These are phyloP conservation scores for Drosophila nr. fundita DNA, from an alignment of 2,888 invertebrate species.

Conservation along the genomic window DNA sequence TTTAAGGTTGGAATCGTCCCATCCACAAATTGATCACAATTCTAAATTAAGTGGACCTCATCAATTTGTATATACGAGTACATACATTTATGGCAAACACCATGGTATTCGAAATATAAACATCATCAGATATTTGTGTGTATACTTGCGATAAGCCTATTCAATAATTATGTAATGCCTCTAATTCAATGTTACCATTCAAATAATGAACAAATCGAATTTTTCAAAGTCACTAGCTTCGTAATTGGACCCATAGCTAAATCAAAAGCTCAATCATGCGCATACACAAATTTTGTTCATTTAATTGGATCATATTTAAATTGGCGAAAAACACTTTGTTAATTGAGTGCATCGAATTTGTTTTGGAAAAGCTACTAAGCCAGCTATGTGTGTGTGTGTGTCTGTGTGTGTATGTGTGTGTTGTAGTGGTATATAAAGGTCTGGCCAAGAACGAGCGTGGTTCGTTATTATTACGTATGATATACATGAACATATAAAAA, in stretches of 20 bases:
- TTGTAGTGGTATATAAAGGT: background rate
- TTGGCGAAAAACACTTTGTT: constrained; percentile 28
- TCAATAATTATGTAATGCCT: constrained; percentile 17
- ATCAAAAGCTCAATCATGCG: constrained; percentile 51
- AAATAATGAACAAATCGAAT: constrained; percentile 23
- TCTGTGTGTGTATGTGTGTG: background rate
- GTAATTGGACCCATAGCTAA: constrained; percentile 37
- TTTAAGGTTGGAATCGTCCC: constrained; percentile 15
- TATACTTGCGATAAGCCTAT: constrained; percentile 2
- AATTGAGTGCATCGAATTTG: constrained; percentile 33
- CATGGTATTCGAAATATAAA: background rate
- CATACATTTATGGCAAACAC: background rate
- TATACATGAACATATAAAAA: background rate
- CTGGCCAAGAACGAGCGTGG: background rate
- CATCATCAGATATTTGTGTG: background rate
- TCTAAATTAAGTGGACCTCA: background rate
- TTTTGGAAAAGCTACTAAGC: constrained; percentile 5
- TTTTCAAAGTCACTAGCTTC: constrained; percentile 11
- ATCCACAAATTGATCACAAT: constrained; percentile 37
- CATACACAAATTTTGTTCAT: constrained; percentile 60
- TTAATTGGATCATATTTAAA: constrained; percentile 58
- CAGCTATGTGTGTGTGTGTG: background rate
- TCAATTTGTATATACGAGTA: background rate
- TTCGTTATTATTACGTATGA: background rate
- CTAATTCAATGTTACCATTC: constrained; percentile 24